A percentile compares a stretch with the other conserved stretches of the same genome.
phyloP scores from a whole-genome alignment of 2,888 invertebrate genomes.

The Diarsia dahlii region DNA sequence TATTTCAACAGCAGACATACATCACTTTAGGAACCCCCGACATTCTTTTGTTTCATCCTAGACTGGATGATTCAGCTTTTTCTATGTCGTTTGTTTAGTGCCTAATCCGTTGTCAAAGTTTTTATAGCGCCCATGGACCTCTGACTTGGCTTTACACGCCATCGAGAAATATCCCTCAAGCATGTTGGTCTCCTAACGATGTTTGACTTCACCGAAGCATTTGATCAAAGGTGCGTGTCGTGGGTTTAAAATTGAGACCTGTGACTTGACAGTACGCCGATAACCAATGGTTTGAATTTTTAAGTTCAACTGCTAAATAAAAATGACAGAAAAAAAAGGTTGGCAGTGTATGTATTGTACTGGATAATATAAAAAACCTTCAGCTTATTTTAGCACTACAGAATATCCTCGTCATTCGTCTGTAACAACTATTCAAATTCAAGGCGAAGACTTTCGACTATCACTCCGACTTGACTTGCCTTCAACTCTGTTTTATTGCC shows the following conservation, averaged over 20 bases:
- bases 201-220: no score
- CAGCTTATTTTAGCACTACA: slow-evolving; percentile 20
- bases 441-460: slow-evolving; percentile 55
- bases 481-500: slow-evolving; percentile 44
- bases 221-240: no score
- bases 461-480: slow-evolving; percentile 41
- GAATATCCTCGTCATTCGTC: slow-evolving; percentile 27
- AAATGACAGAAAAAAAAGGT: background rate
- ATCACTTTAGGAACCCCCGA: background rate
- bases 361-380: slow-evolving; percentile 10
- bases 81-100: no score
- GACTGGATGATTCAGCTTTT: background rate
- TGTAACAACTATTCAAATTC: slow-evolving; percentile 33
- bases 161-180: no score
- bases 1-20: background rate
- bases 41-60: background rate
- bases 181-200: no score
- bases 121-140: no score
- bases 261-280: no score
- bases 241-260: no score
- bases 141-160: no score
- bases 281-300: background rate
- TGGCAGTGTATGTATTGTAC: no score
- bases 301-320: background rate
- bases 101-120: no score